phyloP scores from a whole-genome alignment of 2,888 invertebrate species.

The Acanthosepion pharaonis region DNA sequence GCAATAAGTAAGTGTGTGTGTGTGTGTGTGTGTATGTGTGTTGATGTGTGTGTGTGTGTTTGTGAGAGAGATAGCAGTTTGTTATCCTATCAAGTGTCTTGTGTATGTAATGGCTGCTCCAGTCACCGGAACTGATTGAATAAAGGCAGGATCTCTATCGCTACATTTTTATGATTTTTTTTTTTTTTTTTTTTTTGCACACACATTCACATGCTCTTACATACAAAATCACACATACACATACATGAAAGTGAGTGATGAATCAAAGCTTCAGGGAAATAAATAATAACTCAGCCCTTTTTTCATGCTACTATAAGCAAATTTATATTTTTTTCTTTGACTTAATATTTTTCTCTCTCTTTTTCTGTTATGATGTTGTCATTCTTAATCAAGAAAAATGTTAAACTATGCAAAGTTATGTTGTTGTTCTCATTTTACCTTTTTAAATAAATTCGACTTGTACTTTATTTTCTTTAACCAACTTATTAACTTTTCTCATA shows the following conservation, averaged over 20 bases:
- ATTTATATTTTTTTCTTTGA: background rate
- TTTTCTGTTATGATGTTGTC: background rate
- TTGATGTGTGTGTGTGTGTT: background rate
- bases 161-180: background rate
- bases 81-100: slow-evolving; percentile 33
- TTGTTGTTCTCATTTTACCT: background rate
- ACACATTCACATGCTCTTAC: background rate
- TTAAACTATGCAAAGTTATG: slow-evolving; percentile 12
- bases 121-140: slow-evolving; percentile 33
- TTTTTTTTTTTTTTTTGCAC: background rate
- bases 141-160: slow-evolving; percentile 22
- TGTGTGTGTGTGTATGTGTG: background rate
- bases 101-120: slow-evolving; percentile 23
- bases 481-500: background rate
- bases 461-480: background rate
- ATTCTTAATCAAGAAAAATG: slow-evolving; percentile 33
- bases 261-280: background rate
- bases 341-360: background rate
- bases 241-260: slow-evolving; percentile 17
- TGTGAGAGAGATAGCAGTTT: slow-evolving; percentile 33
- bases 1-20: slow-evolving; percentile 11
- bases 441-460: background rate
- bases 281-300: slow-evolving; percentile 17
- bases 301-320: slow-evolving; percentile 8
- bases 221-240: background rate